These are phyloP conservation scores for Entelurus aequoreus DNA, from an alignment of 2,113 vertebrate species.

Conservation along the genomic window DNA sequence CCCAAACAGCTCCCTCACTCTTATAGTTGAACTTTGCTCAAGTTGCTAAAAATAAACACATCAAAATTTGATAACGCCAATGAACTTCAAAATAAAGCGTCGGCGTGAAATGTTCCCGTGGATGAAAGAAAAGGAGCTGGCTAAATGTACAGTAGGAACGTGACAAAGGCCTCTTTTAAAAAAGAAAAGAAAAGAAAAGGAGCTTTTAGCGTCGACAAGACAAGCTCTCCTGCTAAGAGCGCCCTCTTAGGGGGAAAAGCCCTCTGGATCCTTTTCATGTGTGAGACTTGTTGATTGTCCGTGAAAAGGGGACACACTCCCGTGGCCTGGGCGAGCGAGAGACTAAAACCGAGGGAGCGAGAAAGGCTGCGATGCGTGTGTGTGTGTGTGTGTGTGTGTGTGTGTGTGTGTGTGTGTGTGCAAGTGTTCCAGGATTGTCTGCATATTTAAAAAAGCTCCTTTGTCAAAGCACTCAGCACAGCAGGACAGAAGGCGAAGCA, in stretches of 20 bases:
- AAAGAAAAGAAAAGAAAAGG: slow-evolving; percentile 31
- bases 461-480: slow-evolving; percentile 64
- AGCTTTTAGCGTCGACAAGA: slow-evolving; percentile 39
- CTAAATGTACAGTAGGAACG: slow-evolving; percentile 21
- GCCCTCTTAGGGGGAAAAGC: slow-evolving; percentile 22
- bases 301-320: slow-evolving; percentile 46
- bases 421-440: slow-evolving; percentile 61
- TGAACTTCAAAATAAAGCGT: background rate
- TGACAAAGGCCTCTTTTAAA: slow-evolving; percentile 5
- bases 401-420: slow-evolving; percentile 17
- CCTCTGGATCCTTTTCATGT: slow-evolving; percentile 45
- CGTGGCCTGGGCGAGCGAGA: slow-evolving; percentile 25
- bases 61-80: too few species aligned
- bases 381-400: too few species aligned
- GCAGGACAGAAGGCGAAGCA: slow-evolving; percentile 75
- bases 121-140: slow-evolving; percentile 2
- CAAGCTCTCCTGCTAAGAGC: slow-evolving; percentile 6
- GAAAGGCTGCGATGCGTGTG: slow-evolving; percentile 27
- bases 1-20: too few species aligned
- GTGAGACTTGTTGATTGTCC: slow-evolving; percentile 60
- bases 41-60: too few species aligned
- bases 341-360: slow-evolving; percentile 41
- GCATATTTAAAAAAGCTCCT: slow-evolving; percentile 69
- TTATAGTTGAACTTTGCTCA: too few species aligned
- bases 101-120: background rate